Base-by-base conservation (phyloP, 1,140 invertebrate genomes). In the Drosophila burlai region DNA sequence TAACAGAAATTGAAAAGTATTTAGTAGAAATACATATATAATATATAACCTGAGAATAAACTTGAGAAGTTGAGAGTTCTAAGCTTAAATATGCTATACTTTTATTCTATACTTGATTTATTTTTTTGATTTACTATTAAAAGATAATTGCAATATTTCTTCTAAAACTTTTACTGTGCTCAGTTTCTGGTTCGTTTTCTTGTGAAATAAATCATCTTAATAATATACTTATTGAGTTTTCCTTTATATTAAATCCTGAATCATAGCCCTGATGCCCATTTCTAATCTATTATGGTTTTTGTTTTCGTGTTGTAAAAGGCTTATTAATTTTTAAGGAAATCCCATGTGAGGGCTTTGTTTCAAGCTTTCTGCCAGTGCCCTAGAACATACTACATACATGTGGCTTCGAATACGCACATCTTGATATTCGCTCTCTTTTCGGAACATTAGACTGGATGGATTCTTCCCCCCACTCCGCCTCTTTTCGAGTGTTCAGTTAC, bases 391-490 rank as follows among this genome's bases (percentile, higher is more conserved):
- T 16, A 3, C 66, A 65, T 69, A 5, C 66, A 65, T 69, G 62
- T 38, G 34, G n/a, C 24, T 16, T 8, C 16, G 2, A 54, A 36
- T 26, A 36, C n/a, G 15, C 52, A 69, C 47, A 52, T 69, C 46
- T 69, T 63, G 43, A 26, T 10, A 21, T 61, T 65, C 36, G 34
- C 66, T 62, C 62, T 84, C 40, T 84, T 85, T 84, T 86, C 46
- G 83, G 76, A 72, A 86, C 76, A 82, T 86, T 80, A 80, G 72
- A 83, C 61, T 49, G n/a, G n/a, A 34, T 52, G 38, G 24, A 50
- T 54, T 29, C 47, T 29, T 31, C n/a, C 31, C 47, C 10, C 13
- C 16, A n/a, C 50, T 59, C 47, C 24, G 0, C 24, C 50, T 58
- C 47, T 40, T 43, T 57, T 40, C 5, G 54, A 45, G 54, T 57